phyloP scores from a whole-genome alignment of 2,888 invertebrate genomes.

The Orthosia cruda region DNA sequence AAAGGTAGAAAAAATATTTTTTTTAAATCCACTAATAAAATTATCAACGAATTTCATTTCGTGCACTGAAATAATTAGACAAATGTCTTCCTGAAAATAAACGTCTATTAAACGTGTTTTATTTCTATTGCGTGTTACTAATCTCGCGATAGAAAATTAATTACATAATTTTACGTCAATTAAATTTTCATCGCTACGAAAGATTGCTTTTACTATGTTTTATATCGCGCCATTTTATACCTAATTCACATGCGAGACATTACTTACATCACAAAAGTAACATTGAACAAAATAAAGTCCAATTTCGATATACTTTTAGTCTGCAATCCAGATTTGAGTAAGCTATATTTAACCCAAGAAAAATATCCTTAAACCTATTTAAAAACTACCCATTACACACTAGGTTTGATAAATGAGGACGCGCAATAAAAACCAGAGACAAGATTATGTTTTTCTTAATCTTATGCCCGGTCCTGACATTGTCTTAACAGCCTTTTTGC shows the following conservation, averaged over 20 bases:
- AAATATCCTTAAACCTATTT: constrained; percentile 47
- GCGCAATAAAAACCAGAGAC: constrained; percentile 68
- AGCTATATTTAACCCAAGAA: constrained; percentile 20
- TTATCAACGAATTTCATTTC: constrained; percentile 13
- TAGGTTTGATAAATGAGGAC: constrained; percentile 73
- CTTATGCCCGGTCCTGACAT: constrained; percentile 64
- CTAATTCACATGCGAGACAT: background rate
- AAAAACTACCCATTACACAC: constrained; percentile 65
- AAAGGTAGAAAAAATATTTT: background rate
- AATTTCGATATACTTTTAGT: background rate
- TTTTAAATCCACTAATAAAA: constrained; percentile 24
- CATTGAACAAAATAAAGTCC: background rate
- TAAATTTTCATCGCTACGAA: constrained; percentile 22
- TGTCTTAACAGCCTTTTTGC: constrained; percentile 75
- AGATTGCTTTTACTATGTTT: constrained; percentile 3
- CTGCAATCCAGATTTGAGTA: constrained; percentile 21
- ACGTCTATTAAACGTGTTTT: constrained; percentile 23
- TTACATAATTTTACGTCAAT: constrained; percentile 32
- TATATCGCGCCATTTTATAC: constrained; percentile 3
- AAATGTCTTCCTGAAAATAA: constrained; percentile 48
- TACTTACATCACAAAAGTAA: background rate
- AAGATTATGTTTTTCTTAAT: constrained; percentile 71
- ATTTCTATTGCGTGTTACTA: constrained; percentile 37
- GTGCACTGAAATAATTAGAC: constrained; percentile 37
- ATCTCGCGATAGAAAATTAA: constrained; percentile 46